Percentiles rank a stretch among this genome's conserved stretches.
Conservation (phyloP, 2,797 vertebrate genomes). For the Myripristis jacobus region DNA sequence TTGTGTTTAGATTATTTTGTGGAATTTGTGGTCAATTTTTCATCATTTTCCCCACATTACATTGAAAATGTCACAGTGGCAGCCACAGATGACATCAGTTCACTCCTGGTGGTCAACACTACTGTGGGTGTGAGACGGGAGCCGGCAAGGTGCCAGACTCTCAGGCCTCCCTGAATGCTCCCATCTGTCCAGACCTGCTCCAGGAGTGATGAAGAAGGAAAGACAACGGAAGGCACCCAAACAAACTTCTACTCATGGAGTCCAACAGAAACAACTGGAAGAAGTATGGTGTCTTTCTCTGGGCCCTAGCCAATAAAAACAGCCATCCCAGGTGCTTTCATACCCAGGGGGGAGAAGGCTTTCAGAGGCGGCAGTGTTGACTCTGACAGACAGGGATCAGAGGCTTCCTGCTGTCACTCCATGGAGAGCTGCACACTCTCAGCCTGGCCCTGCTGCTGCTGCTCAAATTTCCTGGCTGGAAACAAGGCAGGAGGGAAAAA, state of each 20-base stretch:
- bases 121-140: background rate
- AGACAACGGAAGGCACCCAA: background rate
- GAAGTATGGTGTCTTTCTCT: background rate
- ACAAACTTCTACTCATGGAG: background rate
- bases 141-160: background rate
- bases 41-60: background rate
- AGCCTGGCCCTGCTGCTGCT: conserved; percentile 69
- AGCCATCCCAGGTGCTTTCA: conserved; percentile 9
- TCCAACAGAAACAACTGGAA: conserved; percentile 9
- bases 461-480: conserved; percentile 84
- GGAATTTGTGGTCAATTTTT: conserved; percentile 5
- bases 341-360: background rate
- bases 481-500: background rate
- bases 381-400: background rate
- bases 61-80: background rate
- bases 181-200: background rate
- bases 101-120: conserved; percentile 2
- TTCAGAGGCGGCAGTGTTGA: background rate
- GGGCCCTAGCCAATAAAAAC: background rate
- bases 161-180: background rate
- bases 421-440: conserved; percentile 86
- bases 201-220: background rate
- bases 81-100: background rate
- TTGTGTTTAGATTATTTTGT: background rate
- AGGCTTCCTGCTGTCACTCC: conserved; percentile 70